Evolutionary conservation across 2,888 invertebrate genomes (phyloP), one percentile per base, ranked within the genome.

Genomic region (Ornithoptera priamus): DNA sequence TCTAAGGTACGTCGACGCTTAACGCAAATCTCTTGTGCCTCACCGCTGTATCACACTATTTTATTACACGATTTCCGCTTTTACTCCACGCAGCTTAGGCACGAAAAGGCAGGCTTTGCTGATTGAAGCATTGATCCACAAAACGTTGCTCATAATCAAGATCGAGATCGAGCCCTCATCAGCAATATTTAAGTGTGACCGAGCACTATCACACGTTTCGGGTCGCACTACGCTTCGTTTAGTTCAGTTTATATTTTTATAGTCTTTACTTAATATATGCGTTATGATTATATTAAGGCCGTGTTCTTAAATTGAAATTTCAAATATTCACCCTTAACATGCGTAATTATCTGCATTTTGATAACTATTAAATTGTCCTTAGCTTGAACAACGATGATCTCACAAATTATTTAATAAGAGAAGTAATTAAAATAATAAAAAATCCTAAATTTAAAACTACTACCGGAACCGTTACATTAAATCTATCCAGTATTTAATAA

Each of bases 1-100:
- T 75, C 85, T 92, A 88, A 92, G 92, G 92, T 92, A 92, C 82
- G 92, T 92, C 86, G 80, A 82, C 81, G 90, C 89, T 91, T 90
- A 82, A 82, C 85, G 86, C 82, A 80, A 77, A 70, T 80, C 82
- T 78, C 72, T 72, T 69, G 73, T 85, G 85, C 85, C 83, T 84
- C 86, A 82, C 81, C 78, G 83, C 87, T 87, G 81, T 83, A 76
- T 79, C 82, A 82, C 67, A 67, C 70, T 73, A 77, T 74, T 78
- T 76, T 81, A 82, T 83, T 82, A 85, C 89, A 85, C 81, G 77
- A 80, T 82, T 85, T 81, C 80, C 81, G 89, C 90, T 90, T 90
- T 83, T 74, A 78, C 77, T 72, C 81, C 83, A 84, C 84, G 75
- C 76, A 76, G 86, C 88, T 89, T 78, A 82, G 77, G 78, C 81